Percentiles rank a stretch among this genome's conserved stretches.
Conservation (phyloP, 2,888 invertebrate genomes). For the Erebia epiphron region DNA sequence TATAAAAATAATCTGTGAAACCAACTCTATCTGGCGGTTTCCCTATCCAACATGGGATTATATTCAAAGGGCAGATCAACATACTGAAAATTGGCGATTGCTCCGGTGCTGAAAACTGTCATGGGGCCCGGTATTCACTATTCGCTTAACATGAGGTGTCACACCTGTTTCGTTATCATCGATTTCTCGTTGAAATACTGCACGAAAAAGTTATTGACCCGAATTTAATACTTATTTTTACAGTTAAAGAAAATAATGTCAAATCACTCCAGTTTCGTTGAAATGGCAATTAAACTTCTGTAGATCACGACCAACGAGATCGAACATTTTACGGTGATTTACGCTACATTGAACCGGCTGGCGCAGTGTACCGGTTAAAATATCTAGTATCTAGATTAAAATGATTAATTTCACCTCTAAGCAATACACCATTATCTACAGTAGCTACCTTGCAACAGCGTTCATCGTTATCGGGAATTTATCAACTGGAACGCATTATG, state of each 20-base stretch:
- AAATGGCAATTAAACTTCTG: constrained; percentile 16
- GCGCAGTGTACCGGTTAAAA: constrained; percentile 27
- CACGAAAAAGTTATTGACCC: constrained; percentile 29
- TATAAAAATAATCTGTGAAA: no score
- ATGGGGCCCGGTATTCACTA: no score
- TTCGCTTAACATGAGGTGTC: no score
- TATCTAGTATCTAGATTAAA: constrained; percentile 30
- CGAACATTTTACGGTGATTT: constrained; percentile 40
- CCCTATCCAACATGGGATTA: no score
- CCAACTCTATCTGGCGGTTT: no score
- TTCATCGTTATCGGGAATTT: constrained; percentile 9
- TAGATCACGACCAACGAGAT: constrained; percentile 28
- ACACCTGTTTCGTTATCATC: neutral
- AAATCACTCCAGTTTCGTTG: constrained; percentile 16
- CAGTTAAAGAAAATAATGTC: constrained; percentile 30
- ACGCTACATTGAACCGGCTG: constrained; percentile 37
- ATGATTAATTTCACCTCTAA: constrained; percentile 12
- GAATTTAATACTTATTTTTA: constrained; percentile 25
- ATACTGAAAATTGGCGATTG: no score
- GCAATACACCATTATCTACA: constrained; percentile 9
- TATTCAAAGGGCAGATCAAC: no score
- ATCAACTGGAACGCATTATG: constrained; percentile 15
- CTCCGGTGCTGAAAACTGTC: no score
- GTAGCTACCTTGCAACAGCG: neutral
- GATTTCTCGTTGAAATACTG: constrained; percentile 1